Percentiles rank a stretch among this genome's conserved stretches.
phyloP scores from a whole-genome alignment of 2,113 vertebrate species.

The Mungos mungo region DNA sequence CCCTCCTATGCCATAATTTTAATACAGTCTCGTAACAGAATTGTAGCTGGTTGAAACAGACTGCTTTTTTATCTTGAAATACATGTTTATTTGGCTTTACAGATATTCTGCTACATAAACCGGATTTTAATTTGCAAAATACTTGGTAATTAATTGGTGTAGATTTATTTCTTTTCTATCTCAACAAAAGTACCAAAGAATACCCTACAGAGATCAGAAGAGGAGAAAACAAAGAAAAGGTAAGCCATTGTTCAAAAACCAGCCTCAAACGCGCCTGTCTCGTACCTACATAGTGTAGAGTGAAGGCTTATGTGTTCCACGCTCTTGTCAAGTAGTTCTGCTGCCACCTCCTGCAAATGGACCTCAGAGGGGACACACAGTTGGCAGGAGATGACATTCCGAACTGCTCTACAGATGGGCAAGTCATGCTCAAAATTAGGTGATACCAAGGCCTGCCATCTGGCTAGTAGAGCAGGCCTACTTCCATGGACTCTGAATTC shows the following conservation, averaged over 20 bases:
- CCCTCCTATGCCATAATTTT: background rate
- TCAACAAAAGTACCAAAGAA: slow-evolving; percentile 25
- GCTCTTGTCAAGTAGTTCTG: background rate
- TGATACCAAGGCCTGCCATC: background rate
- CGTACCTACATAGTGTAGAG: background rate
- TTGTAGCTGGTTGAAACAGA: slow-evolving; percentile 13
- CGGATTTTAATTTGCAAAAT: slow-evolving; percentile 44
- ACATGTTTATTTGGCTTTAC: background rate
- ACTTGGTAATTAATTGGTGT: slow-evolving; percentile 8
- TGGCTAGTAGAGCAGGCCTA: background rate
- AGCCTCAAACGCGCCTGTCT: background rate
- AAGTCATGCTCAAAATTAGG: background rate
- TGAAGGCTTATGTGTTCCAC: background rate
- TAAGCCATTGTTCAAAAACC: background rate
- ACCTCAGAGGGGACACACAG: background rate
- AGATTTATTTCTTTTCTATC: slow-evolving; percentile 18
- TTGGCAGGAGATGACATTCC: background rate
- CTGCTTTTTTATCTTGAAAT: background rate
- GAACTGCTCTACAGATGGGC: background rate
- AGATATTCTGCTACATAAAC: slow-evolving; percentile 22
- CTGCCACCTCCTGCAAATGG: background rate
- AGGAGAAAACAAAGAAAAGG: background rate
- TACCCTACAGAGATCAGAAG: background rate
- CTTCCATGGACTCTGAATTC: background rate
- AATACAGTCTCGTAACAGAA: background rate